Conservation (phyloP, 2,113 vertebrate genomes). For the Python bivittatus region DNA sequence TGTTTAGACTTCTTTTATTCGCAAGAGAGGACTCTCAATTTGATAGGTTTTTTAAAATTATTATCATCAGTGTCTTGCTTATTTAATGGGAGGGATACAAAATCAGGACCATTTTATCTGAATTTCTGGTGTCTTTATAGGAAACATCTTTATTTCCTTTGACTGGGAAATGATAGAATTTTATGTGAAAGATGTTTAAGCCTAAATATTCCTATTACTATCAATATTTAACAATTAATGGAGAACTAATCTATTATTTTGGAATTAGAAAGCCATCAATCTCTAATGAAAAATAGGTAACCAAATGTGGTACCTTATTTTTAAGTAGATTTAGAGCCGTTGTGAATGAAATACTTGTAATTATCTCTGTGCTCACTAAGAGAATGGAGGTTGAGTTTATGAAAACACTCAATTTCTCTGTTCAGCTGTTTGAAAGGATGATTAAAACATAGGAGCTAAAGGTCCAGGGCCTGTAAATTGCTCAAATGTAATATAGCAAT, state of each 20-base stretch:
- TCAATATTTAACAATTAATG: not conserved
- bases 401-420: slow-evolving; percentile 26
- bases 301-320: not conserved
- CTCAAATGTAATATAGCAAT: slow-evolving; percentile 36
- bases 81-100: not conserved
- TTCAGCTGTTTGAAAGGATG: slow-evolving; percentile 36
- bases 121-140: not conserved
- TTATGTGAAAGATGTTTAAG: not conserved
- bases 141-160: slow-evolving; percentile 10
- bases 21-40: slow-evolving; percentile 21
- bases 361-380: not conserved
- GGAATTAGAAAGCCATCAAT: not conserved
- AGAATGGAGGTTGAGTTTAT: not conserved
- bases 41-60: slow-evolving; percentile 6
- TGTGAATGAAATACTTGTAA: not conserved
- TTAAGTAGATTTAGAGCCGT: not conserved
- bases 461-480: slow-evolving; percentile 13
- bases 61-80: not conserved
- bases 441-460: slow-evolving; percentile 25
- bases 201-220: not conserved
- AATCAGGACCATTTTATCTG: slow-evolving; percentile 21
- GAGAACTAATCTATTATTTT: not conserved
- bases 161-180: slow-evolving; percentile 28
- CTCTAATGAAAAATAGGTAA: not conserved
- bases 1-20: slow-evolving; percentile 30